These are phyloP conservation scores for Campaea margaritaria DNA, from an alignment of 2,888 invertebrate species.

Conservation along the genomic window DNA sequence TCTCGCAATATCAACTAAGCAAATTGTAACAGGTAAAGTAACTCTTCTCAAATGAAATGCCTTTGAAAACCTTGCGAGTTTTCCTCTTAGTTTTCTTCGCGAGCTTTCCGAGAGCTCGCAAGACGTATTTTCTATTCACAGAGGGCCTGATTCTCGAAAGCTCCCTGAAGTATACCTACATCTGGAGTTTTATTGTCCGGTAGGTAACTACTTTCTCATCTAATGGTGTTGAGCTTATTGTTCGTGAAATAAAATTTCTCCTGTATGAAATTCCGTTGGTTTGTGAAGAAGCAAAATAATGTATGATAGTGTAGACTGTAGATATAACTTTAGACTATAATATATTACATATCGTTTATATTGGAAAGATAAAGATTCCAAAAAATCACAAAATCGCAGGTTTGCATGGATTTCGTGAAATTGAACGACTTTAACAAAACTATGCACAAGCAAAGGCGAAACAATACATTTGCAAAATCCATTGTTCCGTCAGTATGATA, in stretches of 20 bases:
- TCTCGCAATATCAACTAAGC: constrained; percentile 8
- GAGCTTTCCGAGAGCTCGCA: constrained; percentile 45
- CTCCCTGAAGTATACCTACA: constrained; percentile 35
- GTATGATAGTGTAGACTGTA: background rate
- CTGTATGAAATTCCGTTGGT: background rate
- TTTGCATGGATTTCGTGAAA: constrained; percentile 9
- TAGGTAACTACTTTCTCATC: background rate
- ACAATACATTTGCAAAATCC: constrained; percentile 55
- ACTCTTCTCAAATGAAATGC: constrained; percentile 51
- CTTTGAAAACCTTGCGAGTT: constrained; percentile 57
- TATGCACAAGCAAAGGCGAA: constrained; percentile 38
- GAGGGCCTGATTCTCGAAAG: constrained; percentile 37
- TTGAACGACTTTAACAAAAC: constrained; percentile 32
- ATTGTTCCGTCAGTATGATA: constrained; percentile 58
- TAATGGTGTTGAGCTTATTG: background rate
- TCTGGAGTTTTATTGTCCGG: constrained; percentile 28
- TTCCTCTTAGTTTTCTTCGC: constrained; percentile 52
- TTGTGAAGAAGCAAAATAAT: background rate
- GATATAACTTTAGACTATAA: background rate
- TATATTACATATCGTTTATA: background rate
- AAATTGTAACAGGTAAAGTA: constrained; percentile 41
- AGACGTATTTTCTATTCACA: constrained; percentile 53
- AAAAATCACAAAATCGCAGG: background rate
- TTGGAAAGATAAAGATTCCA: background rate
- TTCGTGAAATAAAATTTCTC: background rate